phyloP scores from a whole-genome alignment of 2,888 invertebrate genomes.

The Cremastinae sp. region DNA sequence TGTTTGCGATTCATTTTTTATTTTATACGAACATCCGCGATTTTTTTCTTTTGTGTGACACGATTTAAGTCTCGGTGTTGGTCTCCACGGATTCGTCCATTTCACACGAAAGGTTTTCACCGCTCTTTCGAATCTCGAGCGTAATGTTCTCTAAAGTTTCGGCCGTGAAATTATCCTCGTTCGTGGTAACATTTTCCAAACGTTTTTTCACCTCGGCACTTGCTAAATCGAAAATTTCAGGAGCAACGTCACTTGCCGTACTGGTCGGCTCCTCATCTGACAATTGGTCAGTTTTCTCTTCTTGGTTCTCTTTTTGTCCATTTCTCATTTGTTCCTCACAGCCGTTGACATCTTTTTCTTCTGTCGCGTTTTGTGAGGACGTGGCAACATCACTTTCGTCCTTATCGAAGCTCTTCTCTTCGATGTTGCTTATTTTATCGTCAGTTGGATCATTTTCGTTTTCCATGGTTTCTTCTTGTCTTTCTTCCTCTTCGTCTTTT shows the following conservation, averaged over 20 bases:
- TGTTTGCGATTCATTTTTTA: background rate
- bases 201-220: conserved; percentile 64
- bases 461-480: conserved; percentile 1
- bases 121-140: conserved; percentile 68
- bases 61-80: conserved; percentile 25
- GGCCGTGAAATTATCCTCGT: conserved; percentile 20
- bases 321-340: too few species aligned
- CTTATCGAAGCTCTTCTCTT: background rate
- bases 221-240: conserved; percentile 68
- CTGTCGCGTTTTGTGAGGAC: too few species aligned
- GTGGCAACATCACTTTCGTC: background rate
- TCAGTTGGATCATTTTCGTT: background rate
- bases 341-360: conserved; percentile 23
- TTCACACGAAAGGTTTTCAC: conserved; percentile 68
- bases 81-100: conserved; percentile 48
- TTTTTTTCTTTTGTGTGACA: background rate
- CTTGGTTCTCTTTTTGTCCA: background rate
- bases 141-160: conserved; percentile 70
- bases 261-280: conserved; percentile 32
- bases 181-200: conserved; percentile 50
- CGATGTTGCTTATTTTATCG: too few species aligned
- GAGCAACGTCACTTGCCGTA: conserved; percentile 53
- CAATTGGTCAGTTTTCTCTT: conserved; percentile 19
- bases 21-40: background rate
- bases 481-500: conserved; percentile 10